Base-by-base conservation (phyloP, 2,888 invertebrate species). In the Patella pellucida region DNA sequence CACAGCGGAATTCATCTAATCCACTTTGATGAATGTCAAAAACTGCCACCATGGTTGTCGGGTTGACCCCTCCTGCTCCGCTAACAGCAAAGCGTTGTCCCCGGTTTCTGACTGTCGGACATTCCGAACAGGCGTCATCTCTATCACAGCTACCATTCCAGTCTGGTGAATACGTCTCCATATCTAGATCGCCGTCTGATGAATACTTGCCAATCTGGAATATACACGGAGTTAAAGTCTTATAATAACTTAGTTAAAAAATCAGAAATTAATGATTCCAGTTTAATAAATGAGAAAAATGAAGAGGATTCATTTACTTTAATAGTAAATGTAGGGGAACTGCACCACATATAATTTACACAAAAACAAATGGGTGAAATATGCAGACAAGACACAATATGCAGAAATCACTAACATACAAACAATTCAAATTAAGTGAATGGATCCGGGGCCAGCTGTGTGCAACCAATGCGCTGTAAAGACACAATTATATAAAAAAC, bases 101-200 rank as follows among this genome's bases (percentile, higher is more conserved):
- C 9, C 72, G 67, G 76, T 88, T 84, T 72, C 86, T 80, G 52
- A 88, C 79, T 3, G 81, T 82, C 0, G 89, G 87, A 68, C 89
- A 89, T 75, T 89, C 88, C 0, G 84, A 78, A 74, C 89, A 89
- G 7, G 87, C 83, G 27, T 84, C 87, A 16, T 74, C 74, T 19
- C 84, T 76, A 14, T 83, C 78, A 77, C 89, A 89, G 75, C 83
- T 85, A n/a, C 86, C 87, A 56, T 85, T 79, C 87, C 86, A 87
- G 54, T 54, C 71, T 69, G 85, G 81, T 11, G 9, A 71, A 62
- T 85, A 85, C 0, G 62, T 23, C 1, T 69, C 52, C 23, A 79
- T 54, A 2, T 54, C 62, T 50, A 86, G 54, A 2, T 71, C 69
- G 41, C 80, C 82, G 31, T 73, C 68, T 69, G 76, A 81, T 4